Conservation (phyloP, 64 coral and sea anemone species). For the Montipora capricornis region DNA sequence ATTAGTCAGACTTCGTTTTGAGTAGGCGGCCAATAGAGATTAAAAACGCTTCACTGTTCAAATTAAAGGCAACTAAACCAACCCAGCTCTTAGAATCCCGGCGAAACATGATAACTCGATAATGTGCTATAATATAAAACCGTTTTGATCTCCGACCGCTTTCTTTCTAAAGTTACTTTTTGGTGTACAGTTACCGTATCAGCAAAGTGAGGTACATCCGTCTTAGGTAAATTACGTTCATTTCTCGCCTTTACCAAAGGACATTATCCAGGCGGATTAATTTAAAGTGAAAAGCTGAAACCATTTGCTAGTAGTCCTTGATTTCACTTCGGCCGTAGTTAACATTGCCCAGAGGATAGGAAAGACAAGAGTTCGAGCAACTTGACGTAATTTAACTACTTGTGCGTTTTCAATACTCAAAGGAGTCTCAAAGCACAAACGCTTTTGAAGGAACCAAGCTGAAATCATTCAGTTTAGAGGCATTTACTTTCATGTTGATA, state of each 20-base stretch:
- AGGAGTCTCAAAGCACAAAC: no score
- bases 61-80: not conserved
- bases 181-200: not conserved
- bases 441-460: no score
- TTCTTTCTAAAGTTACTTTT: not conserved
- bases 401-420: not conserved
- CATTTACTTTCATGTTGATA: not conserved
- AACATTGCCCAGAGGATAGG: not conserved
- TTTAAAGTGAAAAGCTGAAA: no score
- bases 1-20: no score
- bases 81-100: not conserved
- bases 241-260: constrained; percentile 14
- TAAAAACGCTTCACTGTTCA: not conserved
- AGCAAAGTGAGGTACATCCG: not conserved
- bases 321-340: no score
- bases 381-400: not conserved
- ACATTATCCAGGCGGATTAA: no score
- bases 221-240: not conserved
- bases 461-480: no score
- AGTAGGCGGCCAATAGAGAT: no score
- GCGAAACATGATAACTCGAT: not conserved
- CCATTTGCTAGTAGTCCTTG: no score
- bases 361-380: not conserved
- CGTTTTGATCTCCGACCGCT: not conserved
- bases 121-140: not conserved